These are phyloP conservation scores for Epirrhoe tristata DNA, from an alignment of 2,888 invertebrate species.

Conservation along the genomic window DNA sequence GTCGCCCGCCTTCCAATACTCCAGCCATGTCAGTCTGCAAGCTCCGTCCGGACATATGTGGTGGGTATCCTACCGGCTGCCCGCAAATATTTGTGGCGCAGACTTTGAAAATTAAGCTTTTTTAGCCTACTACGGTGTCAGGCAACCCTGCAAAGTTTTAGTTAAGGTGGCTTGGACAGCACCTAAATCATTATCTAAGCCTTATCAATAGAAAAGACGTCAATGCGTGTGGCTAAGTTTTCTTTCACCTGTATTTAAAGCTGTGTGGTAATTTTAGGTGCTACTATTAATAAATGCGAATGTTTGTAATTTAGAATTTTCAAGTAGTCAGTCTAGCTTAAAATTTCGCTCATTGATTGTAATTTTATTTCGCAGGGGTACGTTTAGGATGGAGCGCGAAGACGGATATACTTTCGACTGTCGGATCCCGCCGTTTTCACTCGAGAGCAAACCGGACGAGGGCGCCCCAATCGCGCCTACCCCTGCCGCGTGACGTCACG, in stretches of 20 bases:
- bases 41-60: constrained; percentile 99
- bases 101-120: background rate
- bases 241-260: too few relatives aligned
- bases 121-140: too few relatives aligned
- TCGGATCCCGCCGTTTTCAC: constrained; percentile 97
- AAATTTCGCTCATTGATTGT: background rate
- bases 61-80: constrained; percentile 72
- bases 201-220: too few relatives aligned
- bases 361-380: constrained; percentile 85
- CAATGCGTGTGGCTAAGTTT: too few relatives aligned
- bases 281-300: too few relatives aligned
- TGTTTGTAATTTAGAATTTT: too few relatives aligned
- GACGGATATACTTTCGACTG: constrained; percentile 99
- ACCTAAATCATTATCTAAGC: too few relatives aligned
- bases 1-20: constrained; percentile 98
- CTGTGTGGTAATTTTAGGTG: too few relatives aligned
- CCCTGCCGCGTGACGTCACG: constrained; percentile 60
- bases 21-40: constrained; percentile 98
- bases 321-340: too few relatives aligned
- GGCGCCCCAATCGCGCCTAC: constrained; percentile 69
- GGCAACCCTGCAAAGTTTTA: too few relatives aligned
- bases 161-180: too few relatives aligned
- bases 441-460: constrained; percentile 96
- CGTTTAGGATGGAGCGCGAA: constrained; percentile 98
- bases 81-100: constrained; percentile 5